Evolutionary conservation across 2,888 invertebrate genomes (phyloP).

Genomic region (Andrena chrysosceles): DNA sequence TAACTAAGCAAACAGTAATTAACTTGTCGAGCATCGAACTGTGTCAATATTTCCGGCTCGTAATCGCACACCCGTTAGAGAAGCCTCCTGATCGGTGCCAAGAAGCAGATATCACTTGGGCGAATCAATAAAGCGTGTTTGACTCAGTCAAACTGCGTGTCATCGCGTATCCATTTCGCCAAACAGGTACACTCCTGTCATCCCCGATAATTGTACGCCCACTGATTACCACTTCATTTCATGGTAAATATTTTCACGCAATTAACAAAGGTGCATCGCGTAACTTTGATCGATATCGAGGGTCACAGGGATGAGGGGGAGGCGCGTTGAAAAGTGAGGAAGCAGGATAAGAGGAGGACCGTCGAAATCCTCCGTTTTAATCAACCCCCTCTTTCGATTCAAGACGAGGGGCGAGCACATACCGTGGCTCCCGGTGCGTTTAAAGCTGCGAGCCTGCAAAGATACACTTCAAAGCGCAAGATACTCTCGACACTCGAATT

Average conservation of each 20-base stretch:
- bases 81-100: constrained; percentile 33
- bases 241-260: constrained; percentile 46
- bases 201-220: constrained; percentile 58
- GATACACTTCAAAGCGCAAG: constrained; percentile 1
- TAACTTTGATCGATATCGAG: not conserved
- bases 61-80: constrained; percentile 56
- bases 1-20: constrained; percentile 13
- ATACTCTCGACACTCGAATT: constrained; percentile 38
- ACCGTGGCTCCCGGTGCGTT: not conserved
- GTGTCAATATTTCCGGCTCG: constrained; percentile 31
- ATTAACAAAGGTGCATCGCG: constrained; percentile 19
- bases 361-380: constrained; percentile 1
- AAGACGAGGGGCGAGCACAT: not conserved
- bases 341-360: not conserved
- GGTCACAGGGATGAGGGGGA: not conserved
- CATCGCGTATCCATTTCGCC: constrained; percentile 57
- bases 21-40: constrained; percentile 28
- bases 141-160: constrained; percentile 57
- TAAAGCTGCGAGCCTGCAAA: constrained; percentile 1
- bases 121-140: constrained; percentile 62
- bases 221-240: constrained; percentile 57
- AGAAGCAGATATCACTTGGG: constrained; percentile 55
- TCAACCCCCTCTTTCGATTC: constrained; percentile 1
- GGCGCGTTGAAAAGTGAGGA: not conserved
- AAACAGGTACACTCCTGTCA: constrained; percentile 54